Evolutionary conservation across 1,140 invertebrate genomes (phyloP).

Genomic region (Bombus pascuorum): DNA sequence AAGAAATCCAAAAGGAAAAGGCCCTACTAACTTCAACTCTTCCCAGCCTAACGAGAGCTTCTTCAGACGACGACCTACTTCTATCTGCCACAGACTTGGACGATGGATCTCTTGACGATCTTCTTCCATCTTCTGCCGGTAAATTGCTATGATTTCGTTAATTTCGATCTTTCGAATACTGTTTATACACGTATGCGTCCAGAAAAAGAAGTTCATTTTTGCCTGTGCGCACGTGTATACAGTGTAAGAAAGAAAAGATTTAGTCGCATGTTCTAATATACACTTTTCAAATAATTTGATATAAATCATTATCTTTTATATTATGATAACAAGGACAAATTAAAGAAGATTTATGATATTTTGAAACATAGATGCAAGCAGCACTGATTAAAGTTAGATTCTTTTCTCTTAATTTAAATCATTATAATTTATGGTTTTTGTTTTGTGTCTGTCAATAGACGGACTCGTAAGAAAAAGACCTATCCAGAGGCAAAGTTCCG

Average conservation of each 20-base stretch:
- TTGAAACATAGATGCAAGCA: neutral
- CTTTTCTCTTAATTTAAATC: neutral
- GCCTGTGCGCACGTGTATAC: neutral
- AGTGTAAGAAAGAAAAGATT: neutral
- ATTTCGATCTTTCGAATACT: neutral
- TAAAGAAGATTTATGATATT: neutral
- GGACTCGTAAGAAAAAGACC: conserved; percentile 79
- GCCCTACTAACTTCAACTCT: conserved; percentile 90
- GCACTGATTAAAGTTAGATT: neutral
- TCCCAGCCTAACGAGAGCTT: conserved; percentile 89
- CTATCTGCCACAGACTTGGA: conserved; percentile 88
- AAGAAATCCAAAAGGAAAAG: conserved; percentile 91
- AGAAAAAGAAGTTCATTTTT: neutral
- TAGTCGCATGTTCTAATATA: neutral
- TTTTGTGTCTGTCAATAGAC: conserved; percentile 68
- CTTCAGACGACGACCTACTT: conserved; percentile 92
- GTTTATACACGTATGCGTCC: neutral
- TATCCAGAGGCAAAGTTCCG: conserved; percentile 80
- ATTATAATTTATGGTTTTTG: neutral
- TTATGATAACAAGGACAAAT: neutral
- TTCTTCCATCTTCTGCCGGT: conserved; percentile 79
- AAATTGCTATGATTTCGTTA: conserved; percentile 31
- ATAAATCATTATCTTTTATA: neutral
- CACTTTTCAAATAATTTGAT: neutral
- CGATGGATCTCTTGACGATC: conserved; percentile 87